Evolutionary conservation across 2,113 vertebrate species (phyloP).

Genomic region (Hypanus sabinus): DNA sequence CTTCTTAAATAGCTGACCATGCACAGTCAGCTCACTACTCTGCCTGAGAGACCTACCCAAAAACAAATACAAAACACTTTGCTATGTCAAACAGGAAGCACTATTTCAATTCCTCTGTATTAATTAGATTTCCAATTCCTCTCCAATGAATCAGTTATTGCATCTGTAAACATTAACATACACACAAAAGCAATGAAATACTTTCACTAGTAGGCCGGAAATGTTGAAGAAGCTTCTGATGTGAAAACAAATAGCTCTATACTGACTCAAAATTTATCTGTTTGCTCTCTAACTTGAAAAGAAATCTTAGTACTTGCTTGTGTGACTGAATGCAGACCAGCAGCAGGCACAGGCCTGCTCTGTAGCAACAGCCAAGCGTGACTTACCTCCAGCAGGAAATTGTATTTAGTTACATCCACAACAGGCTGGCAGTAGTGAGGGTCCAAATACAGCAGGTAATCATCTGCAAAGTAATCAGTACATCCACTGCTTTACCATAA

Average conservation of each 20-base stretch:
- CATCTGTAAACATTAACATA: not conserved
- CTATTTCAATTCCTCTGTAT: not conserved
- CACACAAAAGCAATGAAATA: not conserved
- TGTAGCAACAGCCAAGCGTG: not conserved
- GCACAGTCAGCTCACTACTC: not conserved
- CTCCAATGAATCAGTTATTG: not conserved
- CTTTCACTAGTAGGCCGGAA: not conserved
- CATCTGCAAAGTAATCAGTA: slow-evolving; percentile 57
- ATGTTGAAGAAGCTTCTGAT: not conserved
- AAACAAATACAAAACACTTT: not conserved
- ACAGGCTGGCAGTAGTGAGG: slow-evolving; percentile 84
- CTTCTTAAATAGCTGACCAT: not conserved
- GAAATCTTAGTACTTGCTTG: not conserved
- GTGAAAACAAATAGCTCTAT: not conserved
- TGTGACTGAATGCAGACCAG: not conserved
- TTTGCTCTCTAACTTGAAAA: not conserved
- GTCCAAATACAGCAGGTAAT: slow-evolving; percentile 82
- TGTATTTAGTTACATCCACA: slow-evolving; percentile 65
- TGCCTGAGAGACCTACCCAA: not conserved
- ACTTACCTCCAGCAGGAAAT: slow-evolving; percentile 72
- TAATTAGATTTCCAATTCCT: not conserved
- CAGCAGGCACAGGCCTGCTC: not conserved
- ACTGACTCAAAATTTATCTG: not conserved
- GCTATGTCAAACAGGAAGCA: not conserved
- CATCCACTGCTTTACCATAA: not conserved